phyloP scores from a whole-genome alignment of 2,888 invertebrate species.

The Subacronicta megacephala region DNA sequence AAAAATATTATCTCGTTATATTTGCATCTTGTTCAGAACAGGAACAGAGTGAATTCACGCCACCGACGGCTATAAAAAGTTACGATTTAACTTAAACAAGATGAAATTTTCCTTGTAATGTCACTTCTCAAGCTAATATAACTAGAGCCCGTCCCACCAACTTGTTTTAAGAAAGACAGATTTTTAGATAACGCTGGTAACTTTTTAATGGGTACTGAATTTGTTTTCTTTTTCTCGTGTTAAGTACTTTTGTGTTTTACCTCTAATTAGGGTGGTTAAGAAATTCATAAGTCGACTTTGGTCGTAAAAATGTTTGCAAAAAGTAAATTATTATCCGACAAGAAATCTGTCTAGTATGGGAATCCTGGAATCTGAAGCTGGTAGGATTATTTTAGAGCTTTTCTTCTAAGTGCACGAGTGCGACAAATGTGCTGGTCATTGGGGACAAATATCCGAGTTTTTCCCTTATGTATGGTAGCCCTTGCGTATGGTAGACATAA shows the following conservation, averaged over 20 bases:
- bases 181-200: constrained; percentile 66
- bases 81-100: constrained; percentile 75
- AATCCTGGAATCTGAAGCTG: constrained; percentile 12
- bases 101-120: constrained; percentile 74
- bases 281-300: constrained; percentile 6
- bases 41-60: constrained; percentile 61
- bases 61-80: constrained; percentile 70
- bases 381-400: constrained; percentile 36
- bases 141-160: constrained; percentile 55
- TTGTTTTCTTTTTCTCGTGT: constrained; percentile 37
- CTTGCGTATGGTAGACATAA: constrained; percentile 40
- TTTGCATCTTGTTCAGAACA: constrained; percentile 46
- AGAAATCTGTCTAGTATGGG: constrained; percentile 15
- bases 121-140: constrained; percentile 71
- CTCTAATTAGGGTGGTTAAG: constrained; percentile 25
- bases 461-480: constrained; percentile 25
- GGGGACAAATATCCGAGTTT: constrained; percentile 19
- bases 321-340: constrained; percentile 3
- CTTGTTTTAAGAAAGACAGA: constrained; percentile 63
- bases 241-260: constrained; percentile 34
- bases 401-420: constrained; percentile 11
- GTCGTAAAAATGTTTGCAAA: background rate
- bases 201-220: constrained; percentile 59
- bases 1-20: constrained; percentile 42
- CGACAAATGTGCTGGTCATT: constrained; percentile 19